Evolutionary conservation across 2,113 vertebrate species (phyloP).

Genomic region (Terrapene triunguis): DNA sequence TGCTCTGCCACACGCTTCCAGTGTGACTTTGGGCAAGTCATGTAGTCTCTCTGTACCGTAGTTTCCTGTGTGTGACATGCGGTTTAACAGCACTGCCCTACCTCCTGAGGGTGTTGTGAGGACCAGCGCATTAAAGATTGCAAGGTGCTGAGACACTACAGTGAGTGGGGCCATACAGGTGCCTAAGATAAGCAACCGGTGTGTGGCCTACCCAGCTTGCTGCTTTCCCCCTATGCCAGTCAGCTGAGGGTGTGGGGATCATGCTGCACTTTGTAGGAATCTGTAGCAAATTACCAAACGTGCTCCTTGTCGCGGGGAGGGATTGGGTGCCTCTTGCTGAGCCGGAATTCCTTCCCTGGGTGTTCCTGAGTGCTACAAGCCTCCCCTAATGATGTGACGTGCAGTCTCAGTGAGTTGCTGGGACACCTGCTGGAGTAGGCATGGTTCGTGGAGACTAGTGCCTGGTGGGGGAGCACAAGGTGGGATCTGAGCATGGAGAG

Average conservation of each 20-base stretch:
- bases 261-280: neutral
- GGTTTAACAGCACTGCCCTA: neutral
- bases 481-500: neutral
- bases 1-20: neutral
- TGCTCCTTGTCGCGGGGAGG: neutral
- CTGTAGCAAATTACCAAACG: neutral
- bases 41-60: neutral
- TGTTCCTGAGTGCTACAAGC: accelerated
- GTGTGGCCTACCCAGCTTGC: neutral
- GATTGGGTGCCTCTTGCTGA: neutral
- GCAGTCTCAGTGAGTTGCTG: neutral
- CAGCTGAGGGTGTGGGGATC: neutral
- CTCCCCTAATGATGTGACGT: neutral
- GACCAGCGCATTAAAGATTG: neutral
- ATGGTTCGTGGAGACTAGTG: neutral
- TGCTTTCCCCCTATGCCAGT: neutral
- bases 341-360: neutral
- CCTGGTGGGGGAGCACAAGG: neutral
- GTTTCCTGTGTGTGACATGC: neutral
- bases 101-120: neutral
- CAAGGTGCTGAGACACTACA: neutral
- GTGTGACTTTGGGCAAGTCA: neutral
- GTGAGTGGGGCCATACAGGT: neutral
- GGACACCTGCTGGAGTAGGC: too few relatives aligned
- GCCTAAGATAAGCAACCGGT: neutral